A percentile compares a stretch with the other conserved stretches of the same genome.
phyloP scores from a whole-genome alignment of 2,888 invertebrate species.

The Nephrotoma appendiculata region DNA sequence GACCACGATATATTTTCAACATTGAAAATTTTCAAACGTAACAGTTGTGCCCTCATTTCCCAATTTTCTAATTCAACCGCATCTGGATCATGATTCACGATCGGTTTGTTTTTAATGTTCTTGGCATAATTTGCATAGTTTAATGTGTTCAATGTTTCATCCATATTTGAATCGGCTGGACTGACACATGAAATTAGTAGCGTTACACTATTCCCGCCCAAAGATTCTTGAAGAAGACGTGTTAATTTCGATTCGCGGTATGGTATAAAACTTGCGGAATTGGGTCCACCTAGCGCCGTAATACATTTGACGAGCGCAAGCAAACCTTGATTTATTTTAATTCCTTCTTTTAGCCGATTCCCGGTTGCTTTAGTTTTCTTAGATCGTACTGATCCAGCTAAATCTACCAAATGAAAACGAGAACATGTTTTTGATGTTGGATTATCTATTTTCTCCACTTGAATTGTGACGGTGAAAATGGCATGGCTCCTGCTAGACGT shows the following conservation, averaged over 20 bases:
- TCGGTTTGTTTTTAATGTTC: constrained; percentile 78
- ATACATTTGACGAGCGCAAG: constrained; percentile 90
- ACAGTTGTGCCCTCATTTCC: constrained; percentile 55
- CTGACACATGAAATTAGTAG: constrained; percentile 95
- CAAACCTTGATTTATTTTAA: constrained; percentile 84
- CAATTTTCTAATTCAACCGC: constrained; percentile 61
- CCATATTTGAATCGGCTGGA: constrained; percentile 76
- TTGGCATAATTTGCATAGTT: constrained; percentile 78
- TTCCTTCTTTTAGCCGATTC: constrained; percentile 74
- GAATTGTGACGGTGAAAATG: constrained; percentile 63
- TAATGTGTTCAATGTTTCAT: constrained; percentile 79
- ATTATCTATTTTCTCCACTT: constrained; percentile 46
- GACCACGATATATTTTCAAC: constrained; percentile 5
- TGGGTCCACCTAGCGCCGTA: constrained; percentile 67
- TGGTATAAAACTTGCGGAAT: constrained; percentile 50
- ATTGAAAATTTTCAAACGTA: constrained; percentile 43
- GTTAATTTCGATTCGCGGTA: constrained; percentile 91
- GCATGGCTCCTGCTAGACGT: constrained; percentile 83
- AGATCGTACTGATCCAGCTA: constrained; percentile 81
- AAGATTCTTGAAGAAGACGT: constrained; percentile 78
- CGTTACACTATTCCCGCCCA: constrained; percentile 88
- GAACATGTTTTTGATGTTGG: constrained; percentile 55
- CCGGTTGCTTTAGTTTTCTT: constrained; percentile 86
- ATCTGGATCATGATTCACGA: constrained; percentile 71
- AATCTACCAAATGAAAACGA: constrained; percentile 81